phyloP scores from a whole-genome alignment of 2,113 vertebrate species.

The Phrynosoma platyrhinos region DNA sequence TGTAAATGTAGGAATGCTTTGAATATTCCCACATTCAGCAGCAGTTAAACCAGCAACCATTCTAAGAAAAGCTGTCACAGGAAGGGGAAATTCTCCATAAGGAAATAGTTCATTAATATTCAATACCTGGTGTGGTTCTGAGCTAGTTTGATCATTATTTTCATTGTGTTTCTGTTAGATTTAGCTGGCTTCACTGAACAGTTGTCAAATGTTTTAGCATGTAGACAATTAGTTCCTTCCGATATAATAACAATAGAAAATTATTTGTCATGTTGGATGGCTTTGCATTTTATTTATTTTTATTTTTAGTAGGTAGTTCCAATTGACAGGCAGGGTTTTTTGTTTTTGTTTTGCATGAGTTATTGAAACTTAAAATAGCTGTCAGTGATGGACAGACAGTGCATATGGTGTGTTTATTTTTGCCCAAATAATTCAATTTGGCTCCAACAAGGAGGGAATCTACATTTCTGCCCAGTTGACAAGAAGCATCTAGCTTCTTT shows the following conservation, averaged over 20 bases:
- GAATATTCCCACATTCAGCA: fast-evolving
- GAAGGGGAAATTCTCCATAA: not conserved
- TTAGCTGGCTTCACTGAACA: not conserved
- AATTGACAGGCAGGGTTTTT: not conserved
- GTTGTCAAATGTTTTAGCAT: too few species aligned
- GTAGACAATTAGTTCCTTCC: too few species aligned
- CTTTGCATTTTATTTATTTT: not conserved
- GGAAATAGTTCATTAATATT: not conserved
- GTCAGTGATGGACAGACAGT: not conserved
- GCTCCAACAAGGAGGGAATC: too few species aligned
- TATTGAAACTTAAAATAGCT: not conserved
- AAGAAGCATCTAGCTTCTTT: not conserved
- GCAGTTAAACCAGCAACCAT: conserved; percentile 13
- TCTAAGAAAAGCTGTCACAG: conserved; percentile 19
- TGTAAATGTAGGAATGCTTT: not conserved
- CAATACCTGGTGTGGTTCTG: not conserved
- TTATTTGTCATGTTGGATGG: not conserved
- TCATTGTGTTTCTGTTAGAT: not conserved
- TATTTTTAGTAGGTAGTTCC: not conserved
- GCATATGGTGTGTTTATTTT: not conserved
- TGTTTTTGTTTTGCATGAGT: not conserved
- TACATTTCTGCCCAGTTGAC: too few species aligned
- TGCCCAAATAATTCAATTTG: not conserved
- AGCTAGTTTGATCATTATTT: conserved; percentile 14
- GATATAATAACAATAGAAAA: not conserved